Evolutionary conservation across 1,140 invertebrate genomes (phyloP).

Genomic region (Macrotrachela quadricornifera): DNA sequence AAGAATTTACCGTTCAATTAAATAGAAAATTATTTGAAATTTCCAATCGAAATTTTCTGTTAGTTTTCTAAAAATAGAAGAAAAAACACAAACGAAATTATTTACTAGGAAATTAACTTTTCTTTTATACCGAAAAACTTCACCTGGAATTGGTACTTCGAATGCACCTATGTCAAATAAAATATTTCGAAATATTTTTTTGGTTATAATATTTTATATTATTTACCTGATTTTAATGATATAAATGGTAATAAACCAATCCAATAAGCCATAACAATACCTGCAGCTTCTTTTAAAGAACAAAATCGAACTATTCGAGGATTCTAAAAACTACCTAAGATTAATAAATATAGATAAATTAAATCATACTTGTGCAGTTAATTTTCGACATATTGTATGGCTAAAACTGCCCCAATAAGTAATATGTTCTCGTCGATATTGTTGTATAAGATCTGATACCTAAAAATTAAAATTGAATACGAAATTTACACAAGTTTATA

Average conservation of each 20-base stretch:
- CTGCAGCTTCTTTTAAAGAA: neutral
- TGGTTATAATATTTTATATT: too few relatives aligned
- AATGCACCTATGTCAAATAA: too few relatives aligned
- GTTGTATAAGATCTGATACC: constrained; percentile 37
- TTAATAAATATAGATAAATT: too few relatives aligned
- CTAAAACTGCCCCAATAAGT: constrained; percentile 42
- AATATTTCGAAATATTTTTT: too few relatives aligned
- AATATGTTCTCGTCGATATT: constrained; percentile 41
- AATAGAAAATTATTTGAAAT: neutral
- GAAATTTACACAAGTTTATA: neutral
- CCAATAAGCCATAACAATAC: neutral
- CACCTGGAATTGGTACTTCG: too few relatives aligned
- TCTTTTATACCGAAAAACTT: too few relatives aligned
- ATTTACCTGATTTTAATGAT: neutral
- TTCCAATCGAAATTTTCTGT: neutral
- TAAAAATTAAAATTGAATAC: constrained; percentile 11
- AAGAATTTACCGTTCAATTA: neutral
- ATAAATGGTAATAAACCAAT: constrained; percentile 4
- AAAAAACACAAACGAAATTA: neutral
- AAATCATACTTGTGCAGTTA: too few relatives aligned
- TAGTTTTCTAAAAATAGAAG: neutral
- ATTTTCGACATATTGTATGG: neutral
- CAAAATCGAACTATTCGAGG: neutral
- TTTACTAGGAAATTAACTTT: too few relatives aligned
- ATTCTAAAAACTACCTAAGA: neutral